These are phyloP conservation scores for Nycticryphes semicollaris DNA, from an alignment of 2,113 vertebrate species.

Conservation along the genomic window DNA sequence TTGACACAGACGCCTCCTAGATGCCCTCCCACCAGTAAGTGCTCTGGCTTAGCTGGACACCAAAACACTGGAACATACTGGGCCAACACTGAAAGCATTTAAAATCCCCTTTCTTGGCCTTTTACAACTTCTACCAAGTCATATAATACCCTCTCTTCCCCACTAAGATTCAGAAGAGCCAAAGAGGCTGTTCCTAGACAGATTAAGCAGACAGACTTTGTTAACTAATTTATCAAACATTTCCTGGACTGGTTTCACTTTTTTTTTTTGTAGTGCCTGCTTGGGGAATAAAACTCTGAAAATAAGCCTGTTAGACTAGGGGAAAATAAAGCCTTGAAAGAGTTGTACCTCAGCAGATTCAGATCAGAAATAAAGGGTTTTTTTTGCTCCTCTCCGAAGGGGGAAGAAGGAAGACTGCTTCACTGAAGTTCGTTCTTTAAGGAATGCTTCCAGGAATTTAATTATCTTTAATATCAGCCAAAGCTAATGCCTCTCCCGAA, in stretches of 20 bases:
- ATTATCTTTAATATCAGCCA: background rate
- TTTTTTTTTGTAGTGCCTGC: background rate
- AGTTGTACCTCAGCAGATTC: background rate
- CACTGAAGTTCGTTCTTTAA: background rate
- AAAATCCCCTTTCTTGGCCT: background rate
- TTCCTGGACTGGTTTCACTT: background rate
- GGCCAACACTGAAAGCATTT: background rate
- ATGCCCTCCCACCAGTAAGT: background rate
- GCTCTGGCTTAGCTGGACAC: background rate
- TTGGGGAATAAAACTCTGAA: background rate
- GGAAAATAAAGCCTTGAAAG: background rate
- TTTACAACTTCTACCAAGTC: background rate
- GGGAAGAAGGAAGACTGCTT: background rate
- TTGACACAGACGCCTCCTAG: background rate
- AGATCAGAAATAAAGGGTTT: background rate
- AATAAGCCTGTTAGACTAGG: background rate
- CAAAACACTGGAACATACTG: background rate
- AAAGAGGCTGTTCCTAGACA: background rate
- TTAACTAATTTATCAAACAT: background rate
- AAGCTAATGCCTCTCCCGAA: background rate
- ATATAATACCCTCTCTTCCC: background rate
- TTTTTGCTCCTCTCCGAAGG: background rate
- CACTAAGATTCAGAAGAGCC: background rate
- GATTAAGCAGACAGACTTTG: background rate
- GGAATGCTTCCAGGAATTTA: background rate